A percentile compares a stretch with the other conserved stretches of the same genome.
Conservation (phyloP, 2,888 invertebrate species). For the Mycalesis mineus region DNA sequence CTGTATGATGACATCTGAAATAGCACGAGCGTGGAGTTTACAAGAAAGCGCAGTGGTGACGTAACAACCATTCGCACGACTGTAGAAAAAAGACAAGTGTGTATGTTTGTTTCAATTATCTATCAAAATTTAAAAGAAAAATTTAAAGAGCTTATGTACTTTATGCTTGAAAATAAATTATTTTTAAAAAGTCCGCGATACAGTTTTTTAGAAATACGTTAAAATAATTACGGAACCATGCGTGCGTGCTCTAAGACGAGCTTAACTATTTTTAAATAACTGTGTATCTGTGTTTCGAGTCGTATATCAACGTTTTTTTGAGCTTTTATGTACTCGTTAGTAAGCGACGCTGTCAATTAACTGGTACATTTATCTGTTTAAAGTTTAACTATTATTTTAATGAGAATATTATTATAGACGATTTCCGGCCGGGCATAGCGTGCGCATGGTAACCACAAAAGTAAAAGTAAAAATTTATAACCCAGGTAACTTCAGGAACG, state of each 20-base stretch:
- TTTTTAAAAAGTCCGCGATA: too few relatives aligned
- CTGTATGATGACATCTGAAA: too few relatives aligned
- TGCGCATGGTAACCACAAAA: not conserved
- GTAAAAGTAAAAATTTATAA: not conserved
- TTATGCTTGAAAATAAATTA: too few relatives aligned
- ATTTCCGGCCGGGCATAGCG: not conserved
- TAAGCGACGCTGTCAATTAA: constrained; percentile 7
- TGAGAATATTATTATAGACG: not conserved
- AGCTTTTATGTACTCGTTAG: constrained; percentile 3
- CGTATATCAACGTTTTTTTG: constrained; percentile 15
- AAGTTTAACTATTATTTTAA: constrained; percentile 7
- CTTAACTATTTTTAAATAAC: not conserved
- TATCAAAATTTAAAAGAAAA: too few relatives aligned
- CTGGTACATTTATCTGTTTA: not conserved
- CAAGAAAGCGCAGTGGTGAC: too few relatives aligned
- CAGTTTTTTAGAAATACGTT: too few relatives aligned
- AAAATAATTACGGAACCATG: too few relatives aligned
- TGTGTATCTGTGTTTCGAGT: not conserved
- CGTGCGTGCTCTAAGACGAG: not conserved
- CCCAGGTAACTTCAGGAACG: not conserved
- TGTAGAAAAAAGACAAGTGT: too few relatives aligned
- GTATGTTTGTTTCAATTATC: too few relatives aligned
- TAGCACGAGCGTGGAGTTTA: too few relatives aligned
- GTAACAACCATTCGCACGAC: too few relatives aligned
- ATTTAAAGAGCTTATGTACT: too few relatives aligned